Evolutionary conservation across 2,797 vertebrate species (phyloP), one percentile per base, ranked within the genome.

Genomic region (Poecile montanus): DNA sequence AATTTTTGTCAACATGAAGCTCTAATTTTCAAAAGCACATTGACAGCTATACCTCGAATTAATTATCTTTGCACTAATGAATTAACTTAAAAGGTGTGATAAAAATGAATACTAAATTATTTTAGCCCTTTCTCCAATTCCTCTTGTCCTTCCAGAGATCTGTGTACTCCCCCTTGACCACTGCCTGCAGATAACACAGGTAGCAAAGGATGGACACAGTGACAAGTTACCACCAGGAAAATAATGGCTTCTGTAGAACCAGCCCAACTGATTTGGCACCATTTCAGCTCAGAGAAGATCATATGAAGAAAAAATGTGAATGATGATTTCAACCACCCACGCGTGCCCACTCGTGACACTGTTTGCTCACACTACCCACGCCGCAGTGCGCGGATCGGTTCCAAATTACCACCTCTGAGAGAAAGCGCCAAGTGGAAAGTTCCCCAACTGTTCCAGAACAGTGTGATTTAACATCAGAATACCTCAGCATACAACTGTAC

Each of bases 321-420:
- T 91, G 84, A 90, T 30, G 2, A 63, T 91, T 95, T 85, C 95
- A 96, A 32, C 83, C 94, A 82, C 93, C 93, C 88, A 95, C 95
- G 63, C 1, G 1, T 92, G 90, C 89, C 91, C 83, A 86, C 88
- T 96, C 29, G 67, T 94, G 91, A 88, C 95, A 93, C 89, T 94
- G 89, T 93, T 93, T 96, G 88, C 93, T 96, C 85, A 93, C 95
- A 93, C 89, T 74, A 90, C 91, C 94, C 88, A 93, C 91, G 26
- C 56, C 0, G 1, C 78, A 47, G 63, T 5, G 75, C 11, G 19
- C 7, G 2, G 77, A 68, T 77, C 7, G 5, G 34, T 81, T 93
- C 94, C 83, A 95, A 88, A 91, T 91, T 88, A 76, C 93, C 95
- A 85, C 82, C 88, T 67, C 91, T 27, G 79, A 70, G 76, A 57